Evolutionary conservation across 2,888 invertebrate genomes (phyloP).

Genomic region (Eupithecia centaureata): DNA sequence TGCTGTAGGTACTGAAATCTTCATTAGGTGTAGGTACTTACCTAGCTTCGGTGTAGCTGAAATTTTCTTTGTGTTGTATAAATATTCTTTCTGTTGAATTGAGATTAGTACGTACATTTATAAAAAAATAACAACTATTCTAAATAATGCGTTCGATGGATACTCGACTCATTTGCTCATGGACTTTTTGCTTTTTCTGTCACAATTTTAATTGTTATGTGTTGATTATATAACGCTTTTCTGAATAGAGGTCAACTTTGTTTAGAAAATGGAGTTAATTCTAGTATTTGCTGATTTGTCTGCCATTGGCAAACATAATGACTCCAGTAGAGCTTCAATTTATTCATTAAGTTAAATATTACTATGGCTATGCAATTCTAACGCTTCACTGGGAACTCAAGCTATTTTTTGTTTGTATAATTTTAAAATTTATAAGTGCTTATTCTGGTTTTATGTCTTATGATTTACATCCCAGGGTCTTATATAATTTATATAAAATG

Average conservation of each 20-base stretch:
- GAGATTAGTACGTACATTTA: not conserved
- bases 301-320: not conserved
- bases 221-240: not conserved
- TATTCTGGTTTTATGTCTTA: not conserved
- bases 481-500: not conserved
- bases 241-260: not conserved
- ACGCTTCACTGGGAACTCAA: not conserved
- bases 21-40: not conserved
- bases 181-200: not conserved
- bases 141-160: not conserved
- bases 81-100: not conserved
- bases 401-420: not conserved
- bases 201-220: not conserved
- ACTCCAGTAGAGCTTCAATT: not conserved
- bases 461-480: not conserved
- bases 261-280: not conserved
- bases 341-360: not conserved
- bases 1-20: not conserved
- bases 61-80: not conserved
- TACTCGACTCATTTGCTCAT: not conserved
- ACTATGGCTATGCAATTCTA: not conserved
- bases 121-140: not conserved
- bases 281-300: not conserved
- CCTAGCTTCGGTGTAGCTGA: not conserved
- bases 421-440: not conserved